These are phyloP conservation scores for Lepilemur ruficaudatus DNA, from an alignment of 2,797 vertebrate species.

Conservation along the genomic window DNA sequence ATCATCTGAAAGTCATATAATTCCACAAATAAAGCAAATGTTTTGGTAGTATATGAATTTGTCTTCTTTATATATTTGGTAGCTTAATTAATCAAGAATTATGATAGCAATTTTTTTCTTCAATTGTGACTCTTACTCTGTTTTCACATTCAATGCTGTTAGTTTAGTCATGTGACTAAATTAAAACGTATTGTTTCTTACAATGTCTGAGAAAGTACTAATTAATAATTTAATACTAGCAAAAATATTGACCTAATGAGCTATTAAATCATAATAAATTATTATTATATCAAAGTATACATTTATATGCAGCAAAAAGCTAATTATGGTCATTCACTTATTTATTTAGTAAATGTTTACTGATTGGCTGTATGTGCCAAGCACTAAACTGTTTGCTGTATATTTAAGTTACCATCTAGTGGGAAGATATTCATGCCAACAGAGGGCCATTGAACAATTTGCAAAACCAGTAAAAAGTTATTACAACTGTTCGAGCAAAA, in stretches of 20 bases:
- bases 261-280: slow-evolving; percentile 26
- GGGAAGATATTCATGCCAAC: background rate
- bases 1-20: background rate
- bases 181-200: slow-evolving; percentile 15
- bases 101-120: slow-evolving; percentile 18
- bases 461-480: background rate
- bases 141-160: slow-evolving; percentile 3
- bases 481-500: background rate
- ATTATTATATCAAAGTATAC: background rate
- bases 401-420: background rate
- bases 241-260: slow-evolving; percentile 34
- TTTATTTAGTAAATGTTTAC: slow-evolving; percentile 29
- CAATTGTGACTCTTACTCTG: background rate
- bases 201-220: slow-evolving; percentile 1
- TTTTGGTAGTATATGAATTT: slow-evolving; percentile 17
- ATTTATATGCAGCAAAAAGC: slow-evolving; percentile 1
- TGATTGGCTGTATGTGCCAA: background rate
- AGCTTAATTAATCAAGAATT: slow-evolving; percentile 49
- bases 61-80: background rate
- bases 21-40: background rate
- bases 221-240: slow-evolving; percentile 37
- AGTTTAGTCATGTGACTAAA: slow-evolving; percentile 40
- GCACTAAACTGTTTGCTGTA: background rate
- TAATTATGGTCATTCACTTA: slow-evolving; percentile 25
- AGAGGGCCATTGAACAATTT: background rate